Conservation (phyloP, 2,113 vertebrate species). For the Microcebus murinus region DNA sequence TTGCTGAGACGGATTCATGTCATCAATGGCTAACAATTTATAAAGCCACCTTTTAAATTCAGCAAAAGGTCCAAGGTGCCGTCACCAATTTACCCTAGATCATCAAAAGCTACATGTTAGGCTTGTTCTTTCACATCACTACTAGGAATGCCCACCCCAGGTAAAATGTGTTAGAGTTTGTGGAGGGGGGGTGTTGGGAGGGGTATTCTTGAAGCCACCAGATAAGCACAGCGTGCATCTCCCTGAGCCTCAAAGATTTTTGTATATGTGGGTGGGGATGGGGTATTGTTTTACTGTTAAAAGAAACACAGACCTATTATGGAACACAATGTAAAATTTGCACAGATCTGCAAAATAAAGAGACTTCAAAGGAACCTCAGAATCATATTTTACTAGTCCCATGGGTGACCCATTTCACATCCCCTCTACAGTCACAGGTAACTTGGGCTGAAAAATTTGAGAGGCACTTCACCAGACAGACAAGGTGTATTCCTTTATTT, state of each 20-base stretch:
- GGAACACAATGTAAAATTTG: neutral
- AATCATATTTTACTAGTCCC: neutral
- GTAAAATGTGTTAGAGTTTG: neutral
- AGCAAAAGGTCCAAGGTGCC: neutral
- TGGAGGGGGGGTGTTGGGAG: too few relatives aligned
- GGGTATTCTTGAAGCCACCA: neutral
- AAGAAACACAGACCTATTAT: neutral
- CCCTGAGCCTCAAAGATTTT: neutral
- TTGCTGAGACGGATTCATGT: neutral
- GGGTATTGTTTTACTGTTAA: neutral
- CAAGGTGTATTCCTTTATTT: neutral
- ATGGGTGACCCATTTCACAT: neutral
- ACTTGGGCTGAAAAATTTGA: neutral
- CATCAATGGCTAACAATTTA: neutral
- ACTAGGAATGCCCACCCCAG: neutral
- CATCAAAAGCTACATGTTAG: too few relatives aligned
- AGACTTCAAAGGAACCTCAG: constrained; percentile 16
- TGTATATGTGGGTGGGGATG: neutral
- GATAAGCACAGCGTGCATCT: neutral
- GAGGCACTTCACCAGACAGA: neutral
- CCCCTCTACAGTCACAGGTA: neutral
- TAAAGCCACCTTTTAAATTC: neutral
- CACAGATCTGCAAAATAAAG: constrained; percentile 3
- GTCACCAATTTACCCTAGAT: neutral
- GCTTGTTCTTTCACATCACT: neutral